phyloP scores from a whole-genome alignment of 1,140 invertebrate species.

The Calliopsis andreniformis region DNA sequence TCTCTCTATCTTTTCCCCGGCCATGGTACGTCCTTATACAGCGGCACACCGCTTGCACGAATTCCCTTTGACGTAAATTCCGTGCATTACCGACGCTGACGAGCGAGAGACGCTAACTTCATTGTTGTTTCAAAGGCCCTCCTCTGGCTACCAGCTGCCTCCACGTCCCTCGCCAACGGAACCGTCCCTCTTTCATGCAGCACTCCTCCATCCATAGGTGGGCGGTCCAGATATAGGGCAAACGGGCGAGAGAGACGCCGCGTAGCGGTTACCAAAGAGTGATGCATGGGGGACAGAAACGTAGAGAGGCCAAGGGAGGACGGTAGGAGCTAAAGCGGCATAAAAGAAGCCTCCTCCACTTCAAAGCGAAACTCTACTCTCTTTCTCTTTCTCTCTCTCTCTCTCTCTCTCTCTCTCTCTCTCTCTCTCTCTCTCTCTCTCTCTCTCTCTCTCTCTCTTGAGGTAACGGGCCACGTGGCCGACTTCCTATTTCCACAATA shows the following conservation, averaged over 20 bases:
- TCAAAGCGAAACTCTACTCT: constrained; percentile 66
- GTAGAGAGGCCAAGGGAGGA: background rate
- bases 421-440: too few species aligned
- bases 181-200: constrained; percentile 50
- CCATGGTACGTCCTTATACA: constrained; percentile 33
- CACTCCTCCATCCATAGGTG: constrained; percentile 43
- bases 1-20: constrained; percentile 44
- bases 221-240: constrained; percentile 65
- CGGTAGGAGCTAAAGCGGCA: constrained; percentile 47
- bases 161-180: constrained; percentile 27
- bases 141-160: constrained; percentile 45
- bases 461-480: constrained; percentile 49
- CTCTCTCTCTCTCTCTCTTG: too few species aligned
- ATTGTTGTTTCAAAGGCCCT: constrained; percentile 79
- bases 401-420: too few species aligned
- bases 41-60: constrained; percentile 61
- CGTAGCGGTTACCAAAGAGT: constrained; percentile 30
- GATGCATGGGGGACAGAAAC: background rate
- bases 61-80: constrained; percentile 79
- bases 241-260: constrained; percentile 37
- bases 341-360: constrained; percentile 70
- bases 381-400: too few species aligned
- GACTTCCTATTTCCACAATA: constrained; percentile 52
- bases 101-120: constrained; percentile 77
- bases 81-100: constrained; percentile 77